These are phyloP conservation scores for Ophioninae sp. DNA, from an alignment of 2,888 invertebrate genomes.

Conservation along the genomic window DNA sequence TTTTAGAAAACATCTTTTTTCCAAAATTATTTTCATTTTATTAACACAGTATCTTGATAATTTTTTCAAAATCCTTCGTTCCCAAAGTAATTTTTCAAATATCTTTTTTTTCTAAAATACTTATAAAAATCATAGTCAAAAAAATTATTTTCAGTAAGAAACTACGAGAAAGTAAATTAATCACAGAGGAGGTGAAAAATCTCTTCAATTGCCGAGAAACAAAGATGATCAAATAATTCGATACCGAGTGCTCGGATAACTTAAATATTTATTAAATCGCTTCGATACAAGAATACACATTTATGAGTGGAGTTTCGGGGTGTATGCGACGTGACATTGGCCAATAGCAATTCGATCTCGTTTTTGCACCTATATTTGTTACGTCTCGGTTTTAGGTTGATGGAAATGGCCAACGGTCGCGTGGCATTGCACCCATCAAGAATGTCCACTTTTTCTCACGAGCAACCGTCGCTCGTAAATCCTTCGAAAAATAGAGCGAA, in stretches of 20 bases:
- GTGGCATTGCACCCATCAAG: constrained; percentile 72
- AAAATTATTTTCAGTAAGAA: too few species aligned
- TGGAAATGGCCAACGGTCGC: constrained; percentile 68
- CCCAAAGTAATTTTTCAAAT: too few species aligned
- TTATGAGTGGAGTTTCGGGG: constrained; percentile 44
- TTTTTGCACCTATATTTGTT: constrained; percentile 79
- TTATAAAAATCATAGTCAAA: too few species aligned
- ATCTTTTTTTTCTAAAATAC: too few species aligned
- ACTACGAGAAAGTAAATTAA: too few species aligned
- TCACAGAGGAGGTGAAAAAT: too few species aligned
- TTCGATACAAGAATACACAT: constrained; percentile 46
- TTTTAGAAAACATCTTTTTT: too few species aligned
- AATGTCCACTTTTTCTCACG: constrained; percentile 54
- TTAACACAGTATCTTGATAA: too few species aligned
- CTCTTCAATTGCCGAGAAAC: too few species aligned
- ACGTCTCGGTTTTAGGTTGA: constrained; percentile 73
- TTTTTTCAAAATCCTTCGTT: too few species aligned
- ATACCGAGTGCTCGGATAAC: constrained; percentile 41
- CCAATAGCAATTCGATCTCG: constrained; percentile 68
- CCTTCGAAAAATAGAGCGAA: constrained; percentile 25
- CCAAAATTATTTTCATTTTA: too few species aligned
- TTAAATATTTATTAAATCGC: constrained; percentile 48
- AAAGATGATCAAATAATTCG: background rate
- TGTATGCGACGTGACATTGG: constrained; percentile 75
- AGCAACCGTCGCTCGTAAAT: constrained; percentile 62